Base-by-base conservation (phyloP, 2,888 invertebrate species). In the Bombyx huttoni region DNA sequence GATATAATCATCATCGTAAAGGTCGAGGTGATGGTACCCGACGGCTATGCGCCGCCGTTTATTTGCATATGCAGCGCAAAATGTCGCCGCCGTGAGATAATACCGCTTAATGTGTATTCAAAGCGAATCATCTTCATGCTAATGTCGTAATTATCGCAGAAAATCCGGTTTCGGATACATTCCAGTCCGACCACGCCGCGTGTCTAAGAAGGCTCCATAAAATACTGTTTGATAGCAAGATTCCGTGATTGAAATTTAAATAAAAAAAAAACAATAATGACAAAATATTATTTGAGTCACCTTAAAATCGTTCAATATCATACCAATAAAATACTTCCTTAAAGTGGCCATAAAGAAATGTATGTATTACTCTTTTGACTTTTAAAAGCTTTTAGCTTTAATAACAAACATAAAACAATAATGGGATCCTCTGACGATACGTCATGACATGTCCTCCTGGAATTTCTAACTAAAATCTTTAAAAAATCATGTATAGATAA, bases 41-140 rank as follows among this genome's bases (percentile, higher is more conserved):
- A 45, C 48, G 52, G 50, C 46, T 53, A 48, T 52, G 53, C 53
- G 51, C 55, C 51, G 54, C 58, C 54, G 52, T 58, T 53, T 54
- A 66, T 70, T 68, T 65, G 66, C 67, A 68, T 68, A 60, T 60
- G 56, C 53, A 64, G 57, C 61, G 64, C 68, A 65, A 69, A 69
- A 70, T 67, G 63, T 64, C 61, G 58, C 62, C 56, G 46, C 57
- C 53, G 57, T 13, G 34, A 40, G 14, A 46, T 34, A 47, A 47
- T 35, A 49, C 49, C 56, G 51, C 62, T 60, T 72, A 67, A 70
- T 70, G 67, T 63, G 66, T 72, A 73, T 75, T 70, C 71, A 68
- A 68, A 67, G 64, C 69, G 63, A 67, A 78, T 73, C 70, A 73
- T 75, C 71, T 65, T 67, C 68, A 79, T 76, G 74, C 70, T 77